These are phyloP conservation scores for Sebastiscus tertius DNA, from an alignment of 2,797 vertebrate genomes.

Conservation along the genomic window DNA sequence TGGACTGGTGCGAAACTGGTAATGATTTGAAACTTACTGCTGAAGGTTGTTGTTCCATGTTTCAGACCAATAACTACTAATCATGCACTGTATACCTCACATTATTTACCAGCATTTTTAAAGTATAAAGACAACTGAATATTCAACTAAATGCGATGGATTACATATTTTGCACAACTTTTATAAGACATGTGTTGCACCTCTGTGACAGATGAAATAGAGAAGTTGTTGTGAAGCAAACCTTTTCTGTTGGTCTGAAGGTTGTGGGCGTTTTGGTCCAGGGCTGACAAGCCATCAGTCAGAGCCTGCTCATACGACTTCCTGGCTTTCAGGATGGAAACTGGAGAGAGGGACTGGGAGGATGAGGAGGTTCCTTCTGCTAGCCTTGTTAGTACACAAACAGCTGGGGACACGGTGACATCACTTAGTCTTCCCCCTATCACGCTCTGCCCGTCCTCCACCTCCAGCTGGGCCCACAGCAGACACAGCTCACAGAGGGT, in stretches of 20 bases:
- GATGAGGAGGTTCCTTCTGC: slow-evolving; percentile 80
- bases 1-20: neutral
- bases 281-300: slow-evolving; percentile 65
- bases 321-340: slow-evolving; percentile 90
- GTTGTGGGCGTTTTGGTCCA: slow-evolving; percentile 19
- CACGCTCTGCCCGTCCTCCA: slow-evolving; percentile 69
- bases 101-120: neutral
- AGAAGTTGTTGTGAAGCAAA: slow-evolving; percentile 4
- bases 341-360: slow-evolving; percentile 72
- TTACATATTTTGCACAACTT: neutral
- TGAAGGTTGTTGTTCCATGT: neutral
- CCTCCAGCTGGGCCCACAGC: slow-evolving; percentile 91
- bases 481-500: slow-evolving; percentile 88
- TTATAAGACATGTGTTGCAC: neutral
- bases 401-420: slow-evolving; percentile 74
- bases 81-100: neutral
- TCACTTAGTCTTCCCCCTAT: slow-evolving; percentile 10
- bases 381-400: slow-evolving; percentile 86
- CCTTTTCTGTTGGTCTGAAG: slow-evolving; percentile 44
- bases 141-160: neutral
- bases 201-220: neutral
- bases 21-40: neutral
- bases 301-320: slow-evolving; percentile 87
- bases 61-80: neutral
- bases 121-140: neutral